phyloP scores from a whole-genome alignment of 92 coral and sea anemone species.

The Heteractis magnifica region DNA sequence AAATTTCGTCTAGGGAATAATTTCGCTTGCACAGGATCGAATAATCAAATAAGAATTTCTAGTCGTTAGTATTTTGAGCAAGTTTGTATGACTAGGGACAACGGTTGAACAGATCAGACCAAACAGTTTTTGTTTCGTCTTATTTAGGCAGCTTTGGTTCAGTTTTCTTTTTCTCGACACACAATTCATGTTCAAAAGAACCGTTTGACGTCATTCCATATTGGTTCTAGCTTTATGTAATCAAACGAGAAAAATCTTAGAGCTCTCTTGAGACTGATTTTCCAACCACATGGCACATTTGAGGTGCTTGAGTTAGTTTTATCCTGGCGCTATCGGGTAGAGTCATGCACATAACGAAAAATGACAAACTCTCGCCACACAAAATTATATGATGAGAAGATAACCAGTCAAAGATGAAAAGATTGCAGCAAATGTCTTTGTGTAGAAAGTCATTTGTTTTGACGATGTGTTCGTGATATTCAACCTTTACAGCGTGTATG shows the following conservation, averaged over 20 bases:
- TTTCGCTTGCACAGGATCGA: slow-evolving; percentile 4
- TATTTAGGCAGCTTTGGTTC: slow-evolving; percentile 3
- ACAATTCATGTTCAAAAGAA: slow-evolving; percentile 3
- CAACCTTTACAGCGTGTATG: slow-evolving; percentile 12
- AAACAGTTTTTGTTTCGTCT: slow-evolving; percentile 8
- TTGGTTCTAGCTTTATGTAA: slow-evolving; percentile 18
- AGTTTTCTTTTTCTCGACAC: neutral
- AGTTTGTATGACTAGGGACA: slow-evolving; percentile 4
- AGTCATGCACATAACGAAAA: neutral
- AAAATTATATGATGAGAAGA: slow-evolving; percentile 13
- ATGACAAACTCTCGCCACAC: neutral
- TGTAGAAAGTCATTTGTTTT: slow-evolving; percentile 32
- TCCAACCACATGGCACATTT: slow-evolving; percentile 23
- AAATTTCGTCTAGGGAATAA: slow-evolving; percentile 1
- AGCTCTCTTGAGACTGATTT: slow-evolving; percentile 10
- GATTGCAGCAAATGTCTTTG: slow-evolving; percentile 22
- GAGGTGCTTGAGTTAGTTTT: neutral
- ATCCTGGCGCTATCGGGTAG: slow-evolving; percentile 21
- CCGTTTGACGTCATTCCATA: slow-evolving; percentile 16
- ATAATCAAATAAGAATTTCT: neutral
- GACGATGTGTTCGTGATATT: slow-evolving; percentile 10
- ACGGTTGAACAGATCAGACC: neutral
- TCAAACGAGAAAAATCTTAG: slow-evolving; percentile 17
- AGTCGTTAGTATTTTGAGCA: slow-evolving; percentile 8
- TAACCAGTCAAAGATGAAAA: slow-evolving; percentile 16